Evolutionary conservation across 2,113 vertebrate genomes (phyloP).

Genomic region (Tinamus guttatus): DNA sequence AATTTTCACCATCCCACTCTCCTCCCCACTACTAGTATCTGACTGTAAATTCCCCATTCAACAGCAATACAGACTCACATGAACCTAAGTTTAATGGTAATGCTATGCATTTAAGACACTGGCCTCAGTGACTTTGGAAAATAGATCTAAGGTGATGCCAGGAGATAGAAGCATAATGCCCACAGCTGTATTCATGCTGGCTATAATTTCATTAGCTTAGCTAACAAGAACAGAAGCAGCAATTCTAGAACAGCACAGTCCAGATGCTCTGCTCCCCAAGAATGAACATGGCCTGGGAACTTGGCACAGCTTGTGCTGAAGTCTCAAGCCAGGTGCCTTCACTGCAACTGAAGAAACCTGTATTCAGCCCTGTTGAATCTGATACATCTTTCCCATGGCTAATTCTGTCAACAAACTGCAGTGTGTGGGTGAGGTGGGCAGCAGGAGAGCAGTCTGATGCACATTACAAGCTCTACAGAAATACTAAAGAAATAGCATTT

Average conservation of each 20-base stretch:
- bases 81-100: not conserved
- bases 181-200: not conserved
- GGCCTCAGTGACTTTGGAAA: not conserved
- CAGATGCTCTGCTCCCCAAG: not conserved
- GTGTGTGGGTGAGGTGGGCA: too few relatives aligned
- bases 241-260: accelerated
- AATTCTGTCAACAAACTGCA: not conserved
- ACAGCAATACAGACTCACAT: not conserved
- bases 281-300: not conserved
- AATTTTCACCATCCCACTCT: not conserved
- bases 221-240: not conserved
- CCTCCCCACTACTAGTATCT: not conserved
- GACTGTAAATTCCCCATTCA: accelerated
- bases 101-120: not conserved
- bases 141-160: accelerated
- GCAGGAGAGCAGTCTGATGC: not conserved
- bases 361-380: accelerated
- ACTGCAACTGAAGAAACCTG: not conserved
- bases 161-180: not conserved
- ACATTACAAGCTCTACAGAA: not conserved
- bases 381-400: too few relatives aligned
- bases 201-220: not conserved
- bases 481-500: accelerated
- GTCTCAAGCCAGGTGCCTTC: accelerated
- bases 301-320: not conserved